Base-by-base conservation (phyloP, 2,797 vertebrate species). In the Melanogrammus aeglefinus region DNA sequence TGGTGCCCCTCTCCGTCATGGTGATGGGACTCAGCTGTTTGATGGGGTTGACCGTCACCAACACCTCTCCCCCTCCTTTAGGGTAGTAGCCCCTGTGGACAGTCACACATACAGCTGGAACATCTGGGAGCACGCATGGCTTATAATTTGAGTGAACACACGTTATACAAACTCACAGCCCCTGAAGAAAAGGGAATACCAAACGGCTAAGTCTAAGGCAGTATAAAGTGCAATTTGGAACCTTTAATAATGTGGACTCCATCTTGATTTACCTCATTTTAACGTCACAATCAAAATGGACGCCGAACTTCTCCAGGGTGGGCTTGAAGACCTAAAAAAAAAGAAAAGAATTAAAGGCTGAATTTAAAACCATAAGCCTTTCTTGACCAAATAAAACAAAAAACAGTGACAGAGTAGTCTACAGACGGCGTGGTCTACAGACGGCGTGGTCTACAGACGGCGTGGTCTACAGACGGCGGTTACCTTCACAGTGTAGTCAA, bases 401-500 rank as follows among this genome's bases (percentile, higher is more conserved):
- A 21, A 57, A 21, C 47, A 18, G 16, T 51, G 35, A 6, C 35
- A 36, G 35, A 0, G 35, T 36, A 6, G 35, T 36, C 35, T 7
- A 36, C 6, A 36, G 5, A 36, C 35, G 0, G 35, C 35, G 1
- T 31, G 31, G 31, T 31, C 31, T 31, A 31, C 31, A 31, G 31
- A 6, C 35, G 7, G 35, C 3, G 6, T 36, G 3, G 35, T 36
- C 35, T 7, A 36, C 6, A 36, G 5, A 36, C 10, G 16, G 41
- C 1, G 2, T 44, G 12, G 41, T 36, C 35, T 7, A 6, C 18
- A 51, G 47, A 21, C 3, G 21, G 47, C 4, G 1, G 21, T 24
- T 90, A 97, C 97, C 96, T 96, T 96, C 75, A 96, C 57, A 0
- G 96, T 96, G 91, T 99, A 98, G 89, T 99, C 98, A 16, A 99